These are phyloP conservation scores for Lasioglossum marginatum DNA, from an alignment of 2,888 invertebrate genomes.

Conservation along the genomic window DNA sequence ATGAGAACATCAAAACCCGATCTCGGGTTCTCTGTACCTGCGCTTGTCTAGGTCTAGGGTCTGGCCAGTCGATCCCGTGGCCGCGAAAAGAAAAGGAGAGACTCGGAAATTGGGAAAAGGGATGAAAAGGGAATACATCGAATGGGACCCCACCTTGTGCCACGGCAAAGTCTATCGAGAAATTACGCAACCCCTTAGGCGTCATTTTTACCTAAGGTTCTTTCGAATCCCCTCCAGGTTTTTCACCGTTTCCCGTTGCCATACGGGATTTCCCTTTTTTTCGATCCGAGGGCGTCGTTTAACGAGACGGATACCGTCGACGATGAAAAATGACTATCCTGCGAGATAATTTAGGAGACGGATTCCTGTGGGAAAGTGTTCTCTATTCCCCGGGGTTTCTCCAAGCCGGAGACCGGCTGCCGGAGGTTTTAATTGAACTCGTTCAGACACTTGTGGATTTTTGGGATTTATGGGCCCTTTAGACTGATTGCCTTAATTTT, in stretches of 20 bases:
- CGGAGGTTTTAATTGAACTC: slow-evolving; percentile 15
- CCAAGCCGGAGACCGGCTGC: not conserved
- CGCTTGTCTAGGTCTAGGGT: slow-evolving; percentile 66
- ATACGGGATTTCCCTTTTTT: slow-evolving; percentile 12
- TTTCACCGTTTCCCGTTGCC: not conserved
- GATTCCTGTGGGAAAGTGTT: slow-evolving; percentile 56
- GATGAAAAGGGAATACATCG: slow-evolving; percentile 69
- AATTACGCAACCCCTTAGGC: slow-evolving; percentile 79
- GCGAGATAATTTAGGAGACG: slow-evolving; percentile 40
- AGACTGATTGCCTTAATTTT: slow-evolving; percentile 6
- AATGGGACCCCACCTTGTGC: not conserved
- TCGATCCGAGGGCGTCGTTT: slow-evolving; percentile 45
- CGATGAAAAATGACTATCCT: slow-evolving; percentile 68
- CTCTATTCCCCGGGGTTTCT: not conserved
- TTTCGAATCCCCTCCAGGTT: not conserved
- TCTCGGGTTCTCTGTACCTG: slow-evolving; percentile 69
- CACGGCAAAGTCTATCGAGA: slow-evolving; percentile 55
- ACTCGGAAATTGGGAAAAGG: slow-evolving; percentile 73
- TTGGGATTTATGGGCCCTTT: not conserved
- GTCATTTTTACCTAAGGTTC: slow-evolving; percentile 42
- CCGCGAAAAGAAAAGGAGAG: slow-evolving; percentile 70
- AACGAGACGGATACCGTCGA: slow-evolving; percentile 40
- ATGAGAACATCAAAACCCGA: slow-evolving; percentile 77
- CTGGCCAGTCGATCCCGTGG: slow-evolving; percentile 64
- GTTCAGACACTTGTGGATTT: not conserved